Conservation (phyloP, 2,888 invertebrate genomes). For the Branchipolynoe longqiensis region DNA sequence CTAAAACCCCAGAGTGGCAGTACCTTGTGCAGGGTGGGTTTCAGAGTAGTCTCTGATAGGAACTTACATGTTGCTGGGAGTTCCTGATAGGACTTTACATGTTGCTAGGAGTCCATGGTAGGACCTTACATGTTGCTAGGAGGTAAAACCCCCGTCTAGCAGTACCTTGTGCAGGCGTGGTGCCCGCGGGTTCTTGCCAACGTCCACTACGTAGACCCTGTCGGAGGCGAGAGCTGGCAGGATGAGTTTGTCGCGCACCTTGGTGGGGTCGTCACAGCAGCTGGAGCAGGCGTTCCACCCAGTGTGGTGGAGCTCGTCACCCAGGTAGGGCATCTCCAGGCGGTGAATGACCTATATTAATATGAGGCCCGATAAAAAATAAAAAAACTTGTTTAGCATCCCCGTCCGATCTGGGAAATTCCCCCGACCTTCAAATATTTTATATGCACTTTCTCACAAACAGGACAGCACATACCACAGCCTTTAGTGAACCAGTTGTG, state of each 20-base stretch:
- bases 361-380: no score
- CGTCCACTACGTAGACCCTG: constrained; percentile 92
- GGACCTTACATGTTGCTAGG: no score
- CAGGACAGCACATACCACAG: no score
- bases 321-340: constrained; percentile 88
- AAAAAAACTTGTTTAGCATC: neutral
- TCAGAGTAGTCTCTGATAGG: no score
- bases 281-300: constrained; percentile 99
- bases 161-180: constrained; percentile 83
- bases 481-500: no score
- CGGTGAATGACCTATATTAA: constrained; percentile 92
- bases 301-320: constrained; percentile 96
- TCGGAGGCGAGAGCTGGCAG: constrained; percentile 91
- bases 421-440: neutral
- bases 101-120: no score
- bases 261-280: constrained; percentile 86
- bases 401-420: no score
- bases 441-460: neutral
- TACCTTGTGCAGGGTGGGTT: no score
- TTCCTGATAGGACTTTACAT: no score
- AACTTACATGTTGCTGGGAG: no score
- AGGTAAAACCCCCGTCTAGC: no score
- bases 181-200: constrained; percentile 87
- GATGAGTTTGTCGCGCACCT: constrained; percentile 89
- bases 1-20: no score